phyloP scores from a whole-genome alignment of 2,888 invertebrate species.

The Neoaliturus tenellus region DNA sequence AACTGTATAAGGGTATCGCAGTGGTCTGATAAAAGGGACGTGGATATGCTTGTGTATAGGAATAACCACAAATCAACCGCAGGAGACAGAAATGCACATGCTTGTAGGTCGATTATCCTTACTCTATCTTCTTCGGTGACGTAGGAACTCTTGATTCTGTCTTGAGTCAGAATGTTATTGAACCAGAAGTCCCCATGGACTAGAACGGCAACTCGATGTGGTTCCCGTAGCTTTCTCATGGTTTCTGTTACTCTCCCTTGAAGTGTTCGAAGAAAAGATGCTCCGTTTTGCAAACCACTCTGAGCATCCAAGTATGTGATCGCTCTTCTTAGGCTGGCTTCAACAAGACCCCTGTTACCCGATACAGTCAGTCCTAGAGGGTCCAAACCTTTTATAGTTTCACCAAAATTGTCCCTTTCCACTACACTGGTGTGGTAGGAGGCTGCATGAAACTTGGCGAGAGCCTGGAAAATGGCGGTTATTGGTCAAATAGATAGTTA shows the following conservation, averaged over 20 bases:
- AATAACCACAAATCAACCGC: conserved; percentile 28
- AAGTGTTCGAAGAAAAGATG: neutral
- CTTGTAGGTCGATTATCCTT: conserved; percentile 28
- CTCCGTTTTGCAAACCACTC: neutral
- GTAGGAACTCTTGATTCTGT: neutral
- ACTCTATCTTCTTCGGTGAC: neutral
- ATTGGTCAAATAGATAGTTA: too few relatives aligned
- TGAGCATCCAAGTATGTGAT: neutral
- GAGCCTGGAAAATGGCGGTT: conserved; percentile 19
- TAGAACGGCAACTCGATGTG: neutral
- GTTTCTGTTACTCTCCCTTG: conserved; percentile 11
- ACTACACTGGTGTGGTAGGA: neutral
- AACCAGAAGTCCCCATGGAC: conserved; percentile 49
- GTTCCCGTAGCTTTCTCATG: neutral
- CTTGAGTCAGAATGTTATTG: conserved; percentile 35
- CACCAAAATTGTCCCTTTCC: neutral
- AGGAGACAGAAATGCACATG: neutral
- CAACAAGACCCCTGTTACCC: neutral
- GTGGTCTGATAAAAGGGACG: neutral
- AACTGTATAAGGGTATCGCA: neutral
- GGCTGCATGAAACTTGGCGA: conserved; percentile 37
- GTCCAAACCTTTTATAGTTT: neutral
- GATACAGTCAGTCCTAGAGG: neutral
- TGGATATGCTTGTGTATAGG: conserved; percentile 39
- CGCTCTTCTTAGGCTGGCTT: neutral